Conservation (phyloP, 1,140 invertebrate species). For the Hormaphis cornu region DNA sequence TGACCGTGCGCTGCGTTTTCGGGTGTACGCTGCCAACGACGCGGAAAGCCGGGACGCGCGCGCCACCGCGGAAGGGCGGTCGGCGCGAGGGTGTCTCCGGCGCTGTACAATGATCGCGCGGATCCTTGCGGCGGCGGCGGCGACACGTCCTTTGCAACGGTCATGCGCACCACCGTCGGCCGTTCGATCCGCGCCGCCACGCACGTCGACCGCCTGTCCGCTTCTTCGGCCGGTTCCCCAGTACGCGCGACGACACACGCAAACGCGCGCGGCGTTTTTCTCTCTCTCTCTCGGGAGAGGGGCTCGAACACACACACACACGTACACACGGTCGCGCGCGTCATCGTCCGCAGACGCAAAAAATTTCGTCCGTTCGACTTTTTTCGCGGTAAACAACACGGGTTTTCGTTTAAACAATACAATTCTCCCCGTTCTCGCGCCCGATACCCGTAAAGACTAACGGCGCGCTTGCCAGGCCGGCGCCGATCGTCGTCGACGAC, state of each 20-base stretch:
- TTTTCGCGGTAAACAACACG: too few relatives aligned
- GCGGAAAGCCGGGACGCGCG: too few relatives aligned
- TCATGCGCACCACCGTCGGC: conserved; percentile 18
- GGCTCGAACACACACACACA: neutral
- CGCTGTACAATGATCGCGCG: too few relatives aligned
- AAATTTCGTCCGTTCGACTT: neutral
- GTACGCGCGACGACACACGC: conserved; percentile 24
- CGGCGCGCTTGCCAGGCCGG: neutral
- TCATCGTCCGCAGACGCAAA: neutral
- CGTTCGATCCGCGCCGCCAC: conserved; percentile 20
- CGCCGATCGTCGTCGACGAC: neutral
- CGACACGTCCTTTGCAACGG: conserved; percentile 26
- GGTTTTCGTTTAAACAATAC: too few relatives aligned
- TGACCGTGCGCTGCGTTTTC: too few relatives aligned
- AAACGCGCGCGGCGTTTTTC: conserved; percentile 20
- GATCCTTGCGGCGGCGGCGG: too few relatives aligned
- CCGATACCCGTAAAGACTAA: neutral
- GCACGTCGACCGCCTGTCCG: neutral
- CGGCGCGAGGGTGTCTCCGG: neutral
- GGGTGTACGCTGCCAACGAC: neutral
- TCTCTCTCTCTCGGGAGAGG: neutral
- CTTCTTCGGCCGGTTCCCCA: neutral
- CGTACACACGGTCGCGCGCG: neutral
- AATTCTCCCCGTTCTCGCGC: neutral
- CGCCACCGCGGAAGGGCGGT: neutral